Evolutionary conservation across 2,888 invertebrate species (phyloP).

Genomic region (Troilus luridus): DNA sequence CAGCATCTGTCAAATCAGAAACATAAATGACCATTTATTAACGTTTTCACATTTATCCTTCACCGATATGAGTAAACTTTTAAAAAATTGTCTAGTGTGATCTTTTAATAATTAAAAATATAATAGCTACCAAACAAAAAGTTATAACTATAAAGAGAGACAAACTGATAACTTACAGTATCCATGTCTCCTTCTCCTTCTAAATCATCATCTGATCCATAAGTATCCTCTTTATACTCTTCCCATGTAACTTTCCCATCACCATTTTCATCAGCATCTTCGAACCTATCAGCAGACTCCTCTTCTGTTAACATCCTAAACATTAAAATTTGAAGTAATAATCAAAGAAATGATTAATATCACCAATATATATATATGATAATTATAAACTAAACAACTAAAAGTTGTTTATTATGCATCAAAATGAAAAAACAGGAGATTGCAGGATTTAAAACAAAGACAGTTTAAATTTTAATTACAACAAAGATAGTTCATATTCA

Average conservation of each 20-base stretch:
- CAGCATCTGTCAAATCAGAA: constrained; percentile 72
- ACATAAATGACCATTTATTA: constrained; percentile 22
- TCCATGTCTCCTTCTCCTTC: constrained; percentile 65
- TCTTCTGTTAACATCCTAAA: constrained; percentile 85
- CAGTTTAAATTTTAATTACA: background rate
- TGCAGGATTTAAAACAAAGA: background rate
- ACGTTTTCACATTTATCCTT: background rate
- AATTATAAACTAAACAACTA: background rate
- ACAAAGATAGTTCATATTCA: background rate
- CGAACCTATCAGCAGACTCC: constrained; percentile 87
- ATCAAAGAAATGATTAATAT: background rate
- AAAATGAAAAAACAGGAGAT: background rate
- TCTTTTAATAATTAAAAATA: background rate
- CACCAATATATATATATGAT: background rate
- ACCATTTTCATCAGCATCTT: constrained; percentile 86
- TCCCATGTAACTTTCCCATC: constrained; percentile 89
- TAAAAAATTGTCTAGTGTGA: background rate
- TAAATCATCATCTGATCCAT: constrained; percentile 74
- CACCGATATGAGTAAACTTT: background rate
- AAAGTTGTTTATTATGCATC: background rate
- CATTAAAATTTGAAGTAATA: constrained; percentile 64
- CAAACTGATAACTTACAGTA: background rate
- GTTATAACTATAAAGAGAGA: background rate
- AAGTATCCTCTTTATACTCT: constrained; percentile 91
- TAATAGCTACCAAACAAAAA: background rate